A percentile compares a stretch with the other conserved stretches of the same genome.
These are phyloP conservation scores for Ophonus ardosiacus DNA, from an alignment of 2,888 invertebrate genomes.

Conservation along the genomic window DNA sequence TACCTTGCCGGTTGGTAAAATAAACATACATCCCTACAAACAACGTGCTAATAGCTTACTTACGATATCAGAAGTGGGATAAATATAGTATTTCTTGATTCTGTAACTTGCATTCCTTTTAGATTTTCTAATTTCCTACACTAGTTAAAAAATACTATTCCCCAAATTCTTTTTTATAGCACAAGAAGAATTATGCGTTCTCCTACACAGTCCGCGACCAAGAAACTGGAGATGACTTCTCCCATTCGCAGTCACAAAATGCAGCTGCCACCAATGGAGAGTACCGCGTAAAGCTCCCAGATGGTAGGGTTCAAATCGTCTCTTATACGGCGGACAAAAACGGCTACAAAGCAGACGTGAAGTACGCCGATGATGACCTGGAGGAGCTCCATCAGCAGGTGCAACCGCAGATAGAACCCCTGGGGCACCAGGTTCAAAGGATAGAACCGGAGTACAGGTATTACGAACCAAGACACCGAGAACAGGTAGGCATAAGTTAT, in stretches of 20 bases:
- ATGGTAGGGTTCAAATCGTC: slow-evolving; percentile 80
- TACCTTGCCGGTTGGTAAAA: no score
- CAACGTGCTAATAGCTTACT: no score
- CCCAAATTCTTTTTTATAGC: slow-evolving; percentile 67
- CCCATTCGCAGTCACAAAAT: slow-evolving; percentile 81
- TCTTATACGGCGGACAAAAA: slow-evolving; percentile 81
- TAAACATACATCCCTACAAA: no score
- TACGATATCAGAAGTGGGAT: no score
- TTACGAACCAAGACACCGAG: slow-evolving; percentile 34
- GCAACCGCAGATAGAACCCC: not conserved
- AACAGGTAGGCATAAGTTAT: not conserved
- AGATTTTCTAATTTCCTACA: no score
- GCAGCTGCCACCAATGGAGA: slow-evolving; percentile 82
- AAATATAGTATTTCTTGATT: no score
- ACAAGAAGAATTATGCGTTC: slow-evolving; percentile 80
- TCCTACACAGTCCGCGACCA: slow-evolving; percentile 82
- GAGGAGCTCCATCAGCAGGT: slow-evolving; percentile 10
- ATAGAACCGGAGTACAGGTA: slow-evolving; percentile 12
- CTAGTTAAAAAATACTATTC: not conserved
- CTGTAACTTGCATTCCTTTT: no score
- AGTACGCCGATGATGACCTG: slow-evolving; percentile 75
- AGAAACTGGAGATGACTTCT: slow-evolving; percentile 83
- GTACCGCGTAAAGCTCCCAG: slow-evolving; percentile 83
- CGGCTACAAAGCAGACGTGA: slow-evolving; percentile 83
- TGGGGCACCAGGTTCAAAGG: not conserved